Evolutionary conservation across 2,797 vertebrate species (phyloP).

Genomic region (Micrastur ruficollis): DNA sequence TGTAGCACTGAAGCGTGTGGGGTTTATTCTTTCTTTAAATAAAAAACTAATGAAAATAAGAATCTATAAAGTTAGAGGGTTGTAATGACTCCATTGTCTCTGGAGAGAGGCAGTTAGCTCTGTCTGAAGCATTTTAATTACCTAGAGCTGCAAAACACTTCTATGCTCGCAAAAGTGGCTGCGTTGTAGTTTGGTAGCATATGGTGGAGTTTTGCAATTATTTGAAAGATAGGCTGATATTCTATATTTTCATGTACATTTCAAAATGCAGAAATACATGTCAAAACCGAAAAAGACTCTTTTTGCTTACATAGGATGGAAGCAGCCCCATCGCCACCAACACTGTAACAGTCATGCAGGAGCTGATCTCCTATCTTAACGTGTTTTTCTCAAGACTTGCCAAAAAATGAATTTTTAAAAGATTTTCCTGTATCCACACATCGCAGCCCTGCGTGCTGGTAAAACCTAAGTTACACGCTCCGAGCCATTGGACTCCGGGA

Average conservation of each 20-base stretch:
- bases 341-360: not conserved
- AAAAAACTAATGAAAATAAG: conserved; percentile 2
- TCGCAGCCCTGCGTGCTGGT: not conserved
- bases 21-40: not conserved
- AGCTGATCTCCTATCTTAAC: not conserved
- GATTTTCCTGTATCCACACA: not conserved
- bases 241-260: not conserved
- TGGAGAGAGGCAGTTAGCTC: not conserved
- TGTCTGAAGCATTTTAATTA: not conserved
- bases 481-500: not conserved
- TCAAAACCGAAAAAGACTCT: not conserved
- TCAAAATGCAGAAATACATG: not conserved
- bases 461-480: not conserved
- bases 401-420: accelerated
- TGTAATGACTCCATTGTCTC: not conserved
- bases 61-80: not conserved
- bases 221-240: not conserved
- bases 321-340: not conserved
- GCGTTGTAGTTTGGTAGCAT: not conserved
- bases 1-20: not conserved
- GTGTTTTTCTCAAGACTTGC: not conserved
- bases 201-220: not conserved
- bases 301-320: not conserved
- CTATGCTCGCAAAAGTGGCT: not conserved
- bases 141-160: not conserved